Base-by-base conservation (phyloP, 1,140 invertebrate genomes). In the Lysiphlebus fabarum region DNA sequence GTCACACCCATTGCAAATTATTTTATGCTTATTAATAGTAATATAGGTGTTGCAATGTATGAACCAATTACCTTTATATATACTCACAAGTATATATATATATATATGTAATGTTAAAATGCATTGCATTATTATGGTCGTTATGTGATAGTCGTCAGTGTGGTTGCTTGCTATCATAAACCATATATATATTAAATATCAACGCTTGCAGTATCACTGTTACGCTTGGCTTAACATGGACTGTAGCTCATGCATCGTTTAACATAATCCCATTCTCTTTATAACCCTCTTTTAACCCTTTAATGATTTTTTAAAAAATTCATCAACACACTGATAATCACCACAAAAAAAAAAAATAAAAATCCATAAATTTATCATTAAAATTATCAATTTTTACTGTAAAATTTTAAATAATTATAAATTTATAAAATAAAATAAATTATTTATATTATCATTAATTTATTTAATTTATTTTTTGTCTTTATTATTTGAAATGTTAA, bases 211-310 rank as follows among this genome's bases (percentile, higher is more conserved):
- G 72, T 77, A 77, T 77, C 74, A 76, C 75, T 68, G 69, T 77
- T 70, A 76, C 72, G 72, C 67, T 62, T 74, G 68, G 72, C 65
- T 77, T 69, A 64, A 62, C 68, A 53, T 67, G 69, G 69, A 76
- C 74, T 76, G 73, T 76, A 73, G 67, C 70, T 76, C 70, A 76
- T 71, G 74, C 75, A 70, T 76, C 72, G 72, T 72, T 77, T 77
- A 74, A 75, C 72, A 75, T 74, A 77, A 76, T 75, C 71, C 67
- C 65, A 68, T 56, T 60, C 66, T 62, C 69, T 36, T 26, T 26
- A 61, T 59, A 7, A 7, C 40, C 40, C 40, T 41, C 40, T 11
- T 41, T 41, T 41, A 4, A 7, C 40, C 40, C 50, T n/a, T 7
- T 33, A 36, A 34, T 12, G 50, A 12, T 8, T 41, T 11, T 41